Conservation (phyloP, 2,888 invertebrate genomes). For the Cataglyphis rosenhaueri region DNA sequence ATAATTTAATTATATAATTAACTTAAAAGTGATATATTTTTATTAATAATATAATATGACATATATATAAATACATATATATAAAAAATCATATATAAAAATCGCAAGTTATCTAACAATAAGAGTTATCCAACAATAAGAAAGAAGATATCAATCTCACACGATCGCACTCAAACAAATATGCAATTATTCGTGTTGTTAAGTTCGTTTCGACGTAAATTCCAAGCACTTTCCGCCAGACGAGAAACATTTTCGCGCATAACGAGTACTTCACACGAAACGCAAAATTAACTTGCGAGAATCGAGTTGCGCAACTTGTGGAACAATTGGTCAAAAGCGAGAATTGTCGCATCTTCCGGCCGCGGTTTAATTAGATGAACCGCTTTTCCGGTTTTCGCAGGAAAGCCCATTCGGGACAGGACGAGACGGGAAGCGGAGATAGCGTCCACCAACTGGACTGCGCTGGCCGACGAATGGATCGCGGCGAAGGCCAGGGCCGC, state of each 20-base stretch:
- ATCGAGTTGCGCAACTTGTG: background rate
- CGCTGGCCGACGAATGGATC: constrained; percentile 82
- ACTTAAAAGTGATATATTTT: background rate
- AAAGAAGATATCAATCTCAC: background rate
- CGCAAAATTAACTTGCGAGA: background rate
- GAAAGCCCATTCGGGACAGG: constrained; percentile 72
- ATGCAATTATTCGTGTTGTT: background rate
- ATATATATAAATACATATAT: too few relatives aligned
- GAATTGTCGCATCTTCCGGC: background rate
- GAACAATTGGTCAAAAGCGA: background rate
- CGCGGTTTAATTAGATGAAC: background rate
- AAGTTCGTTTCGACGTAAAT: constrained; percentile 7
- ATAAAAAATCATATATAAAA: too few relatives aligned
- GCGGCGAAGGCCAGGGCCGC: constrained; percentile 73
- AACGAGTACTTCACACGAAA: background rate
- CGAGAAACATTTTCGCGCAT: background rate
- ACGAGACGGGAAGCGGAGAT: constrained; percentile 76
- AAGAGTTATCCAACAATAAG: background rate
- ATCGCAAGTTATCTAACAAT: background rate
- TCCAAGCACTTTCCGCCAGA: background rate
- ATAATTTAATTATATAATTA: background rate
- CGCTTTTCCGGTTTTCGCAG: constrained; percentile 53
- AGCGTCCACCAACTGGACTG: constrained; percentile 80
- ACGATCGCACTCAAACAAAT: background rate
- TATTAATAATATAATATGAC: background rate